A percentile compares a stretch with the other conserved stretches of the same genome.
Conservation (phyloP, 2,797 vertebrate genomes). For the Anabacerthia variegaticeps region DNA sequence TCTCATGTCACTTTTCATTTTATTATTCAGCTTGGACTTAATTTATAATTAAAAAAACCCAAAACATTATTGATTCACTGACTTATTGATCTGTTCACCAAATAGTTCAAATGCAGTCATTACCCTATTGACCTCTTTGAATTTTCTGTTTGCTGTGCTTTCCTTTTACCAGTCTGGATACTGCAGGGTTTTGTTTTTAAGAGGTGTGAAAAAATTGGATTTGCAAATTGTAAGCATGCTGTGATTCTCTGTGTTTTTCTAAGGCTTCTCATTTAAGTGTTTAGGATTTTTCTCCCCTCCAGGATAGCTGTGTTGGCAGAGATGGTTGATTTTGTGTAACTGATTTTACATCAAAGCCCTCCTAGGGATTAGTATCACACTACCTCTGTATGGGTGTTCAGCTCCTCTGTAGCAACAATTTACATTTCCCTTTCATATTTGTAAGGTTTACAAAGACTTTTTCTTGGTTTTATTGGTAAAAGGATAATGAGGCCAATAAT, state of each 20-base stretch:
- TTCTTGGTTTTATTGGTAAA: background rate
- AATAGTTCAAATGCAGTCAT: constrained; percentile 42
- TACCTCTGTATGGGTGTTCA: background rate
- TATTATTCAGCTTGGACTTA: constrained; percentile 7
- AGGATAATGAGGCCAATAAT: background rate
- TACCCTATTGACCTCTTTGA: background rate
- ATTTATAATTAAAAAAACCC: constrained; percentile 32
- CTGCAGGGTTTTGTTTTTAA: background rate
- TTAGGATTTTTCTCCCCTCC: background rate
- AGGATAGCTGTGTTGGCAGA: background rate
- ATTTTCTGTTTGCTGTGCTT: constrained; percentile 9
- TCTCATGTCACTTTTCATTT: background rate
- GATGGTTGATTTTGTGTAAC: background rate
- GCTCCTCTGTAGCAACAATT: background rate
- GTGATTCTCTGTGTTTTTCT: background rate
- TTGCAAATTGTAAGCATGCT: background rate
- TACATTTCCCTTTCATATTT: background rate
- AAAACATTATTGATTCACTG: background rate
- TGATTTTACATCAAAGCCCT: background rate
- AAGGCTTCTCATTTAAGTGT: background rate
- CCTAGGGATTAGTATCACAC: background rate
- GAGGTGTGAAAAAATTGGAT: background rate
- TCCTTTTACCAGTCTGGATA: background rate
- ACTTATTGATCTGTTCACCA: constrained; percentile 12
- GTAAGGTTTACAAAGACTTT: background rate